These are phyloP conservation scores for Stegostoma tigrinum DNA, from an alignment of 2,113 vertebrate species.

Conservation along the genomic window DNA sequence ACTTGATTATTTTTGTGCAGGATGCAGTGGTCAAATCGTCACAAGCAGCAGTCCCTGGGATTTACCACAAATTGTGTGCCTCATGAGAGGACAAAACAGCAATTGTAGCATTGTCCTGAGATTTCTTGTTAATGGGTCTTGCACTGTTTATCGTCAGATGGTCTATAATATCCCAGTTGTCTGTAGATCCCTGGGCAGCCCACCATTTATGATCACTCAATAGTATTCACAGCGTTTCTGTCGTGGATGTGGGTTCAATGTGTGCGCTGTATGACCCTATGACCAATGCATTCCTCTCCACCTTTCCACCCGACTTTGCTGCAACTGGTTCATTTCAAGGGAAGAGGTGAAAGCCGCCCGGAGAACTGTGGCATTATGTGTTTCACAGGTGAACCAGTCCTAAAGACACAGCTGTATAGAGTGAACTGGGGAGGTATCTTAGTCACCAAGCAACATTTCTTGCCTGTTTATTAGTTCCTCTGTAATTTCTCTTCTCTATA, in stretches of 20 bases:
- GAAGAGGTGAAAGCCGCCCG: neutral
- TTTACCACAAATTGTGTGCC: neutral
- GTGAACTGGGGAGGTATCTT: neutral
- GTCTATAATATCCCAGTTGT: too few relatives aligned
- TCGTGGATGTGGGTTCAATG: too few relatives aligned
- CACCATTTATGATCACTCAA: neutral
- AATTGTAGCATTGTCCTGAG: neutral
- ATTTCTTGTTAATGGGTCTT: neutral
- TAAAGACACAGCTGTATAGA: neutral
- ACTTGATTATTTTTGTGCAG: neutral
- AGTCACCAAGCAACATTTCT: neutral
- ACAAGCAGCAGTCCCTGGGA: neutral
- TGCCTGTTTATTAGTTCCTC: slow-evolving; percentile 12
- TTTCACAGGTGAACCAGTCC: neutral
- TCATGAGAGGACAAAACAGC: neutral
- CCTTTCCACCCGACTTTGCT: neutral
- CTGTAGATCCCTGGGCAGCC: neutral
- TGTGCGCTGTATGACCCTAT: too few relatives aligned
- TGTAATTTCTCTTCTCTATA: neutral
- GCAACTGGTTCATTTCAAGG: neutral
- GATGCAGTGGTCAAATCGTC: neutral
- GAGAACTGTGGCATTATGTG: neutral
- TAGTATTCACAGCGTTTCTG: neutral
- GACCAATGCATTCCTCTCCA: too few relatives aligned
- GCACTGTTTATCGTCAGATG: neutral